Evolutionary conservation across 37 sponge, comb jelly and placozoan species (phyloP).

Genomic region (Cladorhizidae sp.): DNA sequence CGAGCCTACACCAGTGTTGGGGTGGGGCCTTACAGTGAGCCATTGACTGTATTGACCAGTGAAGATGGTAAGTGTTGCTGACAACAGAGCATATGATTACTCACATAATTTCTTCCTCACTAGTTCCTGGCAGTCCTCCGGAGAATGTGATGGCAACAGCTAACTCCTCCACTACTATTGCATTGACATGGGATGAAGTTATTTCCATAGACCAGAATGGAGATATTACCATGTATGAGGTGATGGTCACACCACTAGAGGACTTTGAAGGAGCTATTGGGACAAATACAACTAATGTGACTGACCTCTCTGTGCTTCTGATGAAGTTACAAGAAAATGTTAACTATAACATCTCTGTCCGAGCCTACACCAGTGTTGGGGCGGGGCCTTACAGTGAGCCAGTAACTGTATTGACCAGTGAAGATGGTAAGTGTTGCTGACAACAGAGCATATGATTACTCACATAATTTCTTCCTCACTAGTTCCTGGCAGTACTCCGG

Average conservation of each 20-base stretch:
- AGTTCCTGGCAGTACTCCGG: slow-evolving; percentile 42
- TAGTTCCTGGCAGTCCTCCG: no score
- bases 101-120: no score
- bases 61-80: no score
- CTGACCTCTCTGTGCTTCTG: not conserved
- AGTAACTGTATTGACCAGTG: not conserved
- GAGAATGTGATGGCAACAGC: slow-evolving; percentile 9
- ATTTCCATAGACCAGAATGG: slow-evolving; percentile 30
- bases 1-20: no score
- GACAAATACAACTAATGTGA: not conserved
- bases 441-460: no score
- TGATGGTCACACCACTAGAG: slow-evolving; percentile 4
- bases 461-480: not conserved
- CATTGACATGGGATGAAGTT: slow-evolving; percentile 24
- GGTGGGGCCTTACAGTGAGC: no score
- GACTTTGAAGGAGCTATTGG: not conserved
- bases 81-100: no score
- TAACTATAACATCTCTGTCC: slow-evolving; percentile 22
- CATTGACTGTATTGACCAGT: no score
- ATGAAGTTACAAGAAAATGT: slow-evolving; percentile 3
- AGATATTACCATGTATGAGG: slow-evolving; percentile 22
- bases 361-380: slow-evolving; percentile 10
- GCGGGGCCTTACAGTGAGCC: slow-evolving; percentile 22
- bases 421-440: slow-evolving; percentile 5
- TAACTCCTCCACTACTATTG: not conserved